phyloP scores from a whole-genome alignment of 2,888 invertebrate species.

The Pedicia rivosa region DNA sequence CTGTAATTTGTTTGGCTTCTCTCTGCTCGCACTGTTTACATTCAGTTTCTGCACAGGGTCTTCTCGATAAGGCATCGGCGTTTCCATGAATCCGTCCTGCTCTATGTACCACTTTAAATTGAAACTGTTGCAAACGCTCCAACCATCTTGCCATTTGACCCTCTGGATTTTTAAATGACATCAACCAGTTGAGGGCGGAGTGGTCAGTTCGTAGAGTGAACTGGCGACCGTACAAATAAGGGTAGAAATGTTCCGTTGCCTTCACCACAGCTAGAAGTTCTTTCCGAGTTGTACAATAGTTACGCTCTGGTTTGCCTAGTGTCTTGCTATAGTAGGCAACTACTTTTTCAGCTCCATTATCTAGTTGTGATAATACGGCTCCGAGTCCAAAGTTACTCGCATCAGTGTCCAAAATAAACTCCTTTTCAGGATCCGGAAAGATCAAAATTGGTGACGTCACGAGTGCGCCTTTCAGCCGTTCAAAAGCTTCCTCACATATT shows the following conservation, averaged over 20 bases:
- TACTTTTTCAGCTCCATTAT: conserved; percentile 10
- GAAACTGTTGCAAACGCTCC: conserved; percentile 16
- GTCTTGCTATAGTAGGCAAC: conserved; percentile 12
- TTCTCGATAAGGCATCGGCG: conserved; percentile 14
- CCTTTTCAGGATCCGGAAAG: too few species aligned
- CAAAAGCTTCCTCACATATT: neutral
- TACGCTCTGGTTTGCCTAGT: conserved; percentile 8
- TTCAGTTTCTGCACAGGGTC: conserved; percentile 11
- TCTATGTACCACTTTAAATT: conserved; percentile 16
- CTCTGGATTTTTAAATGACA: conserved; percentile 19
- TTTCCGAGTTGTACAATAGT: conserved; percentile 14
- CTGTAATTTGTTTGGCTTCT: neutral
- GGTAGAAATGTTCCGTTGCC: conserved; percentile 16
- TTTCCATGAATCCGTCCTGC: conserved; percentile 13
- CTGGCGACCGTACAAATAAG: conserved; percentile 17
- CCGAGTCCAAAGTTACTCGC: conserved; percentile 6
- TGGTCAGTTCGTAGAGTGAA: conserved; percentile 20
- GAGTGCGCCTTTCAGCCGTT: too few species aligned
- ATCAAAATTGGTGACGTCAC: too few species aligned
- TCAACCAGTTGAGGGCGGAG: conserved; percentile 19
- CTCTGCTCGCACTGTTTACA: neutral
- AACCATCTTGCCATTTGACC: conserved; percentile 21
- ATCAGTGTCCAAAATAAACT: conserved; percentile 7
- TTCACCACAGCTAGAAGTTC: conserved; percentile 15
- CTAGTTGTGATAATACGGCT: conserved; percentile 6